A percentile compares a stretch with the other conserved stretches of the same genome.
Conservation (phyloP, 2,888 invertebrate genomes). For the Rutpela maculata region DNA sequence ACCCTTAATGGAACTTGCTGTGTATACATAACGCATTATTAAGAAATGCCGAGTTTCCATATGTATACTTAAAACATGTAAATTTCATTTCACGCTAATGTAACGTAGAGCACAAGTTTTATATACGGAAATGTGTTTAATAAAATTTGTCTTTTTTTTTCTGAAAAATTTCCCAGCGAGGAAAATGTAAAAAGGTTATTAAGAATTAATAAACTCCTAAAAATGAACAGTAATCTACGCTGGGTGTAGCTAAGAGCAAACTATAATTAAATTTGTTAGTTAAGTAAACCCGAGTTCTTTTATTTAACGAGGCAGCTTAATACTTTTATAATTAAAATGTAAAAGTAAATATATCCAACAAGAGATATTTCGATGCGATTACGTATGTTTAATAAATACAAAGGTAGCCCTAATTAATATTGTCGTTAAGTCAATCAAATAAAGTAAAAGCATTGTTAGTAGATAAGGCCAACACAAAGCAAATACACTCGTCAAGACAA, state of each 20-base stretch:
- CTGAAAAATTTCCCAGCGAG: not conserved
- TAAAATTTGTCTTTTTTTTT: not conserved
- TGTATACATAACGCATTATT: not conserved
- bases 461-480: not conserved
- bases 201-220: constrained; percentile 17
- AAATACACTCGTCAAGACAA: too few relatives aligned
- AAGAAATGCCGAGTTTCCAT: not conserved
- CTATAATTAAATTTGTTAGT: constrained; percentile 25
- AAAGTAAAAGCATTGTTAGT: too few relatives aligned
- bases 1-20: too few relatives aligned
- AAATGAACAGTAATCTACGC: constrained; percentile 5
- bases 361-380: not conserved
- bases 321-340: constrained; percentile 4
- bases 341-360: not conserved
- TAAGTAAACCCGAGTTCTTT: constrained; percentile 12
- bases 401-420: not conserved
- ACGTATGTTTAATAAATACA: not conserved
- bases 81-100: not conserved
- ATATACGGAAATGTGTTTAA: not conserved
- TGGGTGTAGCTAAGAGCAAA: constrained; percentile 3
- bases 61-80: not conserved
- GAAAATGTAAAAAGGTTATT: constrained; percentile 20
- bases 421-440: not conserved
- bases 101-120: not conserved
- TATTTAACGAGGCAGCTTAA: not conserved